Conservation (phyloP, 2,113 vertebrate genomes). For the Promerops cafer region DNA sequence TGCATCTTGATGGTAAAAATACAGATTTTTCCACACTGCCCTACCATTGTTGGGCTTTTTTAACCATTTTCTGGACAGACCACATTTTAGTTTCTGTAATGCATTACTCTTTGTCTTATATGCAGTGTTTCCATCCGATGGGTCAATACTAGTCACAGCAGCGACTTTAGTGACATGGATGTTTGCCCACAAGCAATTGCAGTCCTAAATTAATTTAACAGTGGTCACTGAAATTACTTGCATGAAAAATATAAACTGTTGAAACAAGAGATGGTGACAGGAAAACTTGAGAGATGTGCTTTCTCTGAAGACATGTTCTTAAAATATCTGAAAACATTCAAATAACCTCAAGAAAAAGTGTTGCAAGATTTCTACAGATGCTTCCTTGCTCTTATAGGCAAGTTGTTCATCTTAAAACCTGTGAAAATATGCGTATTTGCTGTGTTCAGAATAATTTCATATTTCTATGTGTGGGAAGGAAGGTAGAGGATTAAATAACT, state of each 20-base stretch:
- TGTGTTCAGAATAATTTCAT: not conserved
- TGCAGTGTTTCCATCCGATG: not conserved
- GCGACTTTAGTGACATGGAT: not conserved
- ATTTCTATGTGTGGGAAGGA: not conserved
- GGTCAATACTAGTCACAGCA: not conserved
- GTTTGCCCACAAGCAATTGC: not conserved
- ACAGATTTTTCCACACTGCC: not conserved
- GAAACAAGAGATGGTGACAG: not conserved
- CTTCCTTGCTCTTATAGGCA: not conserved
- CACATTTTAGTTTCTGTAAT: not conserved
- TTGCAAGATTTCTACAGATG: not conserved
- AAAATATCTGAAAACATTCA: not conserved
- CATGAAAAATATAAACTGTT: not conserved
- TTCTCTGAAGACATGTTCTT: not conserved
- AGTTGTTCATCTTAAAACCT: not conserved
- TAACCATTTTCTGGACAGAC: not conserved
- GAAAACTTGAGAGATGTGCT: not conserved
- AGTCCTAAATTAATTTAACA: not conserved
- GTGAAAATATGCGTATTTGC: not conserved
- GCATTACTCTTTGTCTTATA: not conserved
- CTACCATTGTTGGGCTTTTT: rapidly evolving
- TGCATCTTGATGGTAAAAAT: not conserved
- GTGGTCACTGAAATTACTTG: not conserved
- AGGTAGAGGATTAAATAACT: not conserved
- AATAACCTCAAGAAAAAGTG: not conserved